These are phyloP conservation scores for Sebastes taczanowskii DNA, from an alignment of 2,797 vertebrate species.

Conservation along the genomic window DNA sequence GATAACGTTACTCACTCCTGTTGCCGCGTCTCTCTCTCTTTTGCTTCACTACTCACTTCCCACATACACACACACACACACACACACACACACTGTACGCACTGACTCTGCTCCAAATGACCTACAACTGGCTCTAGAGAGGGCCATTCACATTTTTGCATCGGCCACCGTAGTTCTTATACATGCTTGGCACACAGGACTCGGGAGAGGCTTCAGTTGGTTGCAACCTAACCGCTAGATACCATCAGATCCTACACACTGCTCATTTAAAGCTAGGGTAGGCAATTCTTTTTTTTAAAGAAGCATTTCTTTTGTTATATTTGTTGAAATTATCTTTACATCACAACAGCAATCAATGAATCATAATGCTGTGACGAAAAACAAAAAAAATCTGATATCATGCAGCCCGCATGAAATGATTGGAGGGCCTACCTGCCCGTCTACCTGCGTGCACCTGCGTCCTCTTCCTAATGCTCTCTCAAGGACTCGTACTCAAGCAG, in stretches of 20 bases:
- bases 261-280: too few species aligned
- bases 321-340: not conserved
- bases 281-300: not conserved
- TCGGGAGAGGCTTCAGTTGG: too few species aligned
- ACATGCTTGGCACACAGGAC: too few species aligned
- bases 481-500: fast-evolving
- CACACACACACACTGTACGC: fast-evolving
- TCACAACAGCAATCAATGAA: not conserved
- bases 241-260: too few species aligned
- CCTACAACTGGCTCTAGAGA: too few species aligned
- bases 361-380: not conserved
- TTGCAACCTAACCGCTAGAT: fast-evolving
- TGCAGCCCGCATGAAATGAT: not conserved
- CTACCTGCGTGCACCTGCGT: not conserved
- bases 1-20: too few species aligned
- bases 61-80: too few species aligned
- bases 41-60: too few species aligned
- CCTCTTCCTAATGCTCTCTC: not conserved
- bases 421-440: not conserved
- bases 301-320: not conserved
- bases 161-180: too few species aligned
- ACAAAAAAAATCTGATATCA: not conserved
- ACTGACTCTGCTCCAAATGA: too few species aligned
- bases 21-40: too few species aligned
- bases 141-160: fast-evolving